Evolutionary conservation across 2,888 invertebrate species (phyloP), one percentile per base, ranked within the genome.

Genomic region (Thumatha senex): DNA sequence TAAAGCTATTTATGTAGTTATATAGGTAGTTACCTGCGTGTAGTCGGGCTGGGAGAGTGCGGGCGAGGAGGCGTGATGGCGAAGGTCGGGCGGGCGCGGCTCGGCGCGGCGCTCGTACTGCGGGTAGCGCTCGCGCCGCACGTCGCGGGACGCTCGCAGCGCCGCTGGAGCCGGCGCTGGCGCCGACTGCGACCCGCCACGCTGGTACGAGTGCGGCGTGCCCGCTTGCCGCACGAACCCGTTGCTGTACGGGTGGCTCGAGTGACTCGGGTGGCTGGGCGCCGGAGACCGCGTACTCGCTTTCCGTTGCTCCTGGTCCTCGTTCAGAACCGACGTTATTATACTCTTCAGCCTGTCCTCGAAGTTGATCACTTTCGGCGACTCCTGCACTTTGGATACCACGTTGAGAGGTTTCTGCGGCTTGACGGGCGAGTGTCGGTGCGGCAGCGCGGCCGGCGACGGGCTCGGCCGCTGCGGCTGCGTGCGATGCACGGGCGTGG

Each of bases 281-380:
- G 74, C 58, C 45, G 76, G 63, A 54, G 76, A 80, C 24, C 80
- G 74, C 47, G 71, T 73, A 46, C 71, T 73, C 61, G 80, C 77
- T 60, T 83, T 83, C 7, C 82, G 70, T 63, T 83, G 82, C 68
- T 83, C 82, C 63, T 96, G 96, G 79, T 97, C 97, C 80, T 97
- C 97, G 80, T 97, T 97, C 34, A 97, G 86, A 46, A 96, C 97
- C 2, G 95, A 95, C 1, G 96, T 96, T 58, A 97, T 97, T 55
- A 97, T 96, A 76, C 95, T 96, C 86, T 97, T 96, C 39, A 97
- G 92, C 24, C 98, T 93, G 84, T 98, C 97, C 82, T 98, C 97
- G 80, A 97, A 97, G 82, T 97, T 97, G 48, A 96, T 95, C 56
- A 88, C 86, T 58, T 78, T 78, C 12, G 96, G 96, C n/a, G 97